A percentile compares a stretch with the other conserved stretches of the same genome.
Conservation (phyloP, 2,113 vertebrate genomes). For the Sterrhoptilus dennistouni region DNA sequence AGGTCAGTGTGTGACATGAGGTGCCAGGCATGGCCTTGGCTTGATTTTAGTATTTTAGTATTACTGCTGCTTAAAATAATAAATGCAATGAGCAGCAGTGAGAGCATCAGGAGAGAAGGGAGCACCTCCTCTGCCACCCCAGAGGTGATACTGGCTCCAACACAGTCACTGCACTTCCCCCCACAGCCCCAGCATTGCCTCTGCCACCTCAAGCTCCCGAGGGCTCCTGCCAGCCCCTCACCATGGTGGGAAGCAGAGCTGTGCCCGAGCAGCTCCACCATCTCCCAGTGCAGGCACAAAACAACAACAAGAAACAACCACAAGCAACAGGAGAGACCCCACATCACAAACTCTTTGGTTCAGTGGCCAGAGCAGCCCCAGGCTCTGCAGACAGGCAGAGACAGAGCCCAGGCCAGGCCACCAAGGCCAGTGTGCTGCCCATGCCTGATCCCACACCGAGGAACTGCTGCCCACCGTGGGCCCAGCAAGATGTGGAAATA, state of each 20-base stretch:
- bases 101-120: background rate
- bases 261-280: background rate
- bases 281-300: background rate
- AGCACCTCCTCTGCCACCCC: background rate
- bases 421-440: background rate
- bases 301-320: fast-evolving
- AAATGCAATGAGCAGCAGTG: background rate
- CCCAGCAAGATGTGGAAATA: background rate
- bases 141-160: background rate
- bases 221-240: background rate
- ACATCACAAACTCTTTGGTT: fast-evolving
- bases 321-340: fast-evolving
- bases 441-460: fast-evolving
- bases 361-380: background rate
- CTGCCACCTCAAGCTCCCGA: fast-evolving
- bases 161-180: fast-evolving
- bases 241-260: fast-evolving
- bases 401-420: background rate
- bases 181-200: background rate
- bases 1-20: background rate
- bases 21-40: background rate
- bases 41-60: background rate
- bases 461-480: background rate
- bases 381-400: fast-evolving
- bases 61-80: background rate